These are phyloP conservation scores for Lagopus leucura DNA, from an alignment of 2,113 vertebrate genomes.

Conservation along the genomic window DNA sequence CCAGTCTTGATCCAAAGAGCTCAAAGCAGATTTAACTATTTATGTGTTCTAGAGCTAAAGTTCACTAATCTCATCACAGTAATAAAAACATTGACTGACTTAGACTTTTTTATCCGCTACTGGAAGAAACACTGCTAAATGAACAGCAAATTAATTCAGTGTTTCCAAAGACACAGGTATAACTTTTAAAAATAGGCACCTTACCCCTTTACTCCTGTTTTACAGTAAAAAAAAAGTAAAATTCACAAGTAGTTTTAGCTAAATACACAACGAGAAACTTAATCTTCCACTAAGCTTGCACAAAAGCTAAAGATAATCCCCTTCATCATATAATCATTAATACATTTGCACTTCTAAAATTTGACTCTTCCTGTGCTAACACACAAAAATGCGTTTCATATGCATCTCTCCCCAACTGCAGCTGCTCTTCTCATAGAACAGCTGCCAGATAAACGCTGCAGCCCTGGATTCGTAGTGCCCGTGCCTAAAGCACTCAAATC, in stretches of 20 bases:
- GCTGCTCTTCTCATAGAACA: neutral
- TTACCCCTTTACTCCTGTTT: neutral
- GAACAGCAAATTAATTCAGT: neutral
- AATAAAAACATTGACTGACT: neutral
- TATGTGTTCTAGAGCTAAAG: constrained; percentile 7
- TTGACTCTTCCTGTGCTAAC: rapidly evolving
- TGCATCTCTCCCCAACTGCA: neutral
- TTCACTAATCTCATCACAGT: constrained; percentile 11
- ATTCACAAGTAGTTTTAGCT: neutral
- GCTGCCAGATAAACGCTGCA: neutral
- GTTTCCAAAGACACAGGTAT: neutral
- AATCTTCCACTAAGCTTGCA: neutral
- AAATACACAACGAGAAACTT: neutral
- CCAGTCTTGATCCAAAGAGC: neutral
- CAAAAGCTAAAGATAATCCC: neutral
- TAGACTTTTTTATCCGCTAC: neutral
- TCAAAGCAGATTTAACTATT: constrained; percentile 51
- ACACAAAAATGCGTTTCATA: neutral
- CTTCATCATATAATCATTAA: neutral
- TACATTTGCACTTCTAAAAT: neutral
- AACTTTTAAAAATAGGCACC: neutral
- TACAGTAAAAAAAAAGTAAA: neutral
- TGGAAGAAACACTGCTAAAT: neutral
- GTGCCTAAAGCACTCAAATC: neutral
- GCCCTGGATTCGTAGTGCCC: neutral